These are phyloP conservation scores for Thysanoteuthis rhombus DNA, from an alignment of 2,888 invertebrate genomes.

Conservation along the genomic window DNA sequence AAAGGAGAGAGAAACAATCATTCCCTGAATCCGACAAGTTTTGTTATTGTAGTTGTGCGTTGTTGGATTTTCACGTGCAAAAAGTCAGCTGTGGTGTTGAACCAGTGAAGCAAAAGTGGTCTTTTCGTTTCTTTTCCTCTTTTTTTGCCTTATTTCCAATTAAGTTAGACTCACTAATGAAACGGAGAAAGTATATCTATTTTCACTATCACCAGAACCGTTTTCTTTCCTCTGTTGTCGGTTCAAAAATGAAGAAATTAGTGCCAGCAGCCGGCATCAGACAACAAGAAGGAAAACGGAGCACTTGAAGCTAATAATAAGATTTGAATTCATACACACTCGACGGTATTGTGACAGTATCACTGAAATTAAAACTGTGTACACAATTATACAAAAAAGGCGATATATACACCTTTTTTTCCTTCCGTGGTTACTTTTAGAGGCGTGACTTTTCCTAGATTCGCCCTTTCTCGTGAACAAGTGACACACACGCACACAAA, in stretches of 20 bases:
- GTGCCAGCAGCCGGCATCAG: not conserved
- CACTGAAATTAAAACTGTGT: too few species aligned
- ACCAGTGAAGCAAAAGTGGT: not conserved
- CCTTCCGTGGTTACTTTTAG: not conserved
- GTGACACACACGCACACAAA: too few species aligned
- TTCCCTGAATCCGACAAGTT: not conserved
- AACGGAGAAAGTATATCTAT: not conserved
- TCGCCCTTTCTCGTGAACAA: not conserved
- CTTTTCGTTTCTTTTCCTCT: not conserved
- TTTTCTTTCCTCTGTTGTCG: not conserved
- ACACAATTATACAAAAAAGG: too few species aligned
- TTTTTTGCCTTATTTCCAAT: not conserved
- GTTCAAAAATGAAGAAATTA: not conserved
- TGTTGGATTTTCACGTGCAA: not conserved
- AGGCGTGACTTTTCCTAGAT: not conserved
- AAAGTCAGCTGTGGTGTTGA: not conserved
- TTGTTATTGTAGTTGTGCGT: not conserved
- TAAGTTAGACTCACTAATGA: not conserved
- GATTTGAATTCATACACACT: too few species aligned
- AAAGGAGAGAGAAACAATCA: not conserved
- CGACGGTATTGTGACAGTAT: too few species aligned
- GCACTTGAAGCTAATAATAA: too few species aligned
- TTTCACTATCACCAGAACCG: not conserved
- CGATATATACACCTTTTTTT: not conserved
- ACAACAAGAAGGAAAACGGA: not conserved